phyloP scores from a whole-genome alignment of 2,888 invertebrate species.

The Xanthorhoe designata region DNA sequence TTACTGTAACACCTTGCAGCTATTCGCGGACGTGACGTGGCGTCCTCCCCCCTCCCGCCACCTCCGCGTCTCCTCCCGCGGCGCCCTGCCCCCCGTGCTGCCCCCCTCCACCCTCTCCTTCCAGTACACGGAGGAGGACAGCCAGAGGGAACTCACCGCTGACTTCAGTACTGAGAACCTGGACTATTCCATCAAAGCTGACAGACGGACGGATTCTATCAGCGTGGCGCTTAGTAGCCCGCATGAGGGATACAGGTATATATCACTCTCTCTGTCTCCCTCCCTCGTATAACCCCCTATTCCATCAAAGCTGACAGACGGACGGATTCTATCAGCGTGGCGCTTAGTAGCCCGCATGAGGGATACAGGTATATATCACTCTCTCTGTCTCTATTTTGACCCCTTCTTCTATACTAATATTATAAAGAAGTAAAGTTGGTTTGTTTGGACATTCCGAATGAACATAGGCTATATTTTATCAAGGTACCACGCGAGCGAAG shows the following conservation, averaged over 20 bases:
- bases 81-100: conserved; percentile 68
- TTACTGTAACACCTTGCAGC: too few relatives aligned
- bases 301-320: conserved; percentile 72
- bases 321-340: conserved; percentile 60
- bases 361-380: conserved; percentile 62
- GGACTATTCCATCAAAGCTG: conserved; percentile 72
- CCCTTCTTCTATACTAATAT: too few relatives aligned
- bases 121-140: conserved; percentile 60
- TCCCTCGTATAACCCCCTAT: conserved; percentile 49
- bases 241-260: conserved; percentile 70
- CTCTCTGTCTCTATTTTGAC: too few relatives aligned
- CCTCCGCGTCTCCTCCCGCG: conserved; percentile 76
- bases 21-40: conserved; percentile 81
- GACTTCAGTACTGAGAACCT: conserved; percentile 63
- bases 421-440: too few relatives aligned
- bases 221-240: conserved; percentile 71
- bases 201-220: conserved; percentile 60
- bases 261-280: not conserved
- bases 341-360: conserved; percentile 71
- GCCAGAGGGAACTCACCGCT: conserved; percentile 56
- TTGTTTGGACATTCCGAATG: too few relatives aligned
- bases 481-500: too few relatives aligned
- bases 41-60: conserved; percentile 70
- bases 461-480: too few relatives aligned
- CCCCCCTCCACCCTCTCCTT: conserved; percentile 64